Base-by-base conservation (phyloP, 1,140 invertebrate genomes). In the Periplaneta americana region DNA sequence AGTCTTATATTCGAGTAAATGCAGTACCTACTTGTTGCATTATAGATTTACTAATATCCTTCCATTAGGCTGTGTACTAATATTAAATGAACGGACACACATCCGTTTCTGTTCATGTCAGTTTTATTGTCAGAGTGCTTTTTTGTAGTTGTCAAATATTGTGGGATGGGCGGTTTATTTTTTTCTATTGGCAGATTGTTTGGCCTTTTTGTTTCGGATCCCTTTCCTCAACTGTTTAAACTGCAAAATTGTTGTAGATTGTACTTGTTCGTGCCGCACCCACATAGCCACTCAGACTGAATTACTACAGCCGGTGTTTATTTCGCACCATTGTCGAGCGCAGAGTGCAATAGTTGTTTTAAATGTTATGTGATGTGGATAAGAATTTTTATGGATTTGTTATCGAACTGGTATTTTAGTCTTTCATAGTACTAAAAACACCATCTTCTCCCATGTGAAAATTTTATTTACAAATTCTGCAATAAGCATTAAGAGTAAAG, bases 1-100 rank as follows among this genome's bases (percentile, higher is more conserved):
- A 78, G 76, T 78, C 76, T 78, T 34, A 36, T 78, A 37, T 78
- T 78, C 36, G 35, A 78, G 76, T 78, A 78, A 78, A 78, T 78
- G 34, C 33, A 78, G 76, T 78, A 36, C n/a, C 28, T 11, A 36
- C 22, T 34, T 37, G 76, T 78, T 36, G 4, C 76, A 35, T 6
- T 34, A 76, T 76, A 66, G 48, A 66, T 8, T 5, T 66, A 66
- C 22, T 66, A 28, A 28, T 66, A 66, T 66, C 48, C 48, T 66
- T 66, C 48, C 48, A 66, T 0, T 66, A 66, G 22, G 22, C 22
- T 66, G n/a, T 28, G 48, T n/a, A 28, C 22, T n/a, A 28, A n/a
- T 66, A n/a, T 66, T 0, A n/a, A 28, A 66, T 22, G 48, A 66
- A 28, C 28, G 48, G 48, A 8, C 37, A 39, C 1, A n/a, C 48